Evolutionary conservation across 2,797 vertebrate species (phyloP).

Genomic region (Eospalax fontanierii): DNA sequence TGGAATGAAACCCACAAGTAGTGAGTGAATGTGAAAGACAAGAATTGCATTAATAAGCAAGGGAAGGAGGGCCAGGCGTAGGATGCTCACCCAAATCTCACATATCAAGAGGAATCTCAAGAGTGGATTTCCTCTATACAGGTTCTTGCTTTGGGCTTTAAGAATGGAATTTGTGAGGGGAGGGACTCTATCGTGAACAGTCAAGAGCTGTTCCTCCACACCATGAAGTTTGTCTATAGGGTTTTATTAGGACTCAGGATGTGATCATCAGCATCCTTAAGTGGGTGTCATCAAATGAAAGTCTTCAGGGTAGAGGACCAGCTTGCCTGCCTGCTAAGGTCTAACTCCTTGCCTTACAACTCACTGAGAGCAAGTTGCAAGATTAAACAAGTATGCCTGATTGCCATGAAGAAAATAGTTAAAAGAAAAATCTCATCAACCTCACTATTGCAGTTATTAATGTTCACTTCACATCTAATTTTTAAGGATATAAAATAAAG

Average conservation of each 20-base stretch:
- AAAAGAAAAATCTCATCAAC: neutral
- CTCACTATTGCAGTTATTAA: slow-evolving; percentile 33
- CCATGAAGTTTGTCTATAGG: neutral
- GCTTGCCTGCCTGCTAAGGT: neutral
- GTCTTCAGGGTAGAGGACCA: neutral
- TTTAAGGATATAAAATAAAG: neutral
- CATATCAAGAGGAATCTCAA: neutral
- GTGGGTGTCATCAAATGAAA: neutral
- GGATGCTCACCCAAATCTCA: neutral
- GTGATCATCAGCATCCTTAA: neutral
- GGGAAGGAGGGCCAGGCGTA: neutral
- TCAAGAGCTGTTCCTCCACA: neutral
- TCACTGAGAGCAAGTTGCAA: neutral
- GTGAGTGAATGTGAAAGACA: neutral
- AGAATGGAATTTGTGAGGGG: neutral
- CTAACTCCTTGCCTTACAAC: neutral
- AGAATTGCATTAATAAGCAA: neutral
- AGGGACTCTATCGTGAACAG: neutral
- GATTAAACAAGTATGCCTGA: neutral
- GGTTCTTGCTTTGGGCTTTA: neutral
- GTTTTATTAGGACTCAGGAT: neutral
- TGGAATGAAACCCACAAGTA: neutral
- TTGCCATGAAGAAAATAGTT: neutral
- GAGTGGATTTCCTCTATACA: neutral
- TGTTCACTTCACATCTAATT: slow-evolving; percentile 21